A percentile compares a stretch with the other conserved stretches of the same genome.
Evolutionary conservation across 2,113 vertebrate species (phyloP).

Genomic region (Cynocephalus volans): DNA sequence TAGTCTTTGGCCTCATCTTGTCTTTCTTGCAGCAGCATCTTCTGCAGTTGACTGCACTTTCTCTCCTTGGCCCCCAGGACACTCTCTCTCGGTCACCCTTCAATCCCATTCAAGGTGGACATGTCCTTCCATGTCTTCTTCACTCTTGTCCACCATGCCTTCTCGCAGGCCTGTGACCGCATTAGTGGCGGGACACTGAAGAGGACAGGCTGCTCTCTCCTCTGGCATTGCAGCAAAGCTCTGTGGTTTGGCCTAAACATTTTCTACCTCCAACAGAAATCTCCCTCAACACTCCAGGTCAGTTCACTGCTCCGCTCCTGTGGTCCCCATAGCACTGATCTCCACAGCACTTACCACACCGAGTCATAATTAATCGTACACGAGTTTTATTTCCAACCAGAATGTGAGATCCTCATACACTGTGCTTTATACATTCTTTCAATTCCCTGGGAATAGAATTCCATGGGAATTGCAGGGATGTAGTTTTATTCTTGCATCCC

Average conservation of each 20-base stretch:
- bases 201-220: neutral
- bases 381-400: neutral
- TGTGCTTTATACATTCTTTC: neutral
- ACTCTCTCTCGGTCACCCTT: neutral
- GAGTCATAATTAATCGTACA: fast-evolving
- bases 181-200: neutral
- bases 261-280: neutral
- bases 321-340: neutral
- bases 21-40: neutral
- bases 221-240: neutral
- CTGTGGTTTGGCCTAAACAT: neutral
- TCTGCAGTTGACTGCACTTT: neutral
- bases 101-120: neutral
- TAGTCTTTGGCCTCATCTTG: neutral
- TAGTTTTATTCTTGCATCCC: neutral
- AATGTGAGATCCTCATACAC: neutral
- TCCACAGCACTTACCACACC: neutral
- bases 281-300: neutral
- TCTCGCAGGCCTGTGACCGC: neutral
- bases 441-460: neutral
- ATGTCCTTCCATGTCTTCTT: no score
- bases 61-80: neutral
- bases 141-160: neutral
- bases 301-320: neutral
- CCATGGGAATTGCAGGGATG: neutral